phyloP scores from a whole-genome alignment of 2,888 invertebrate species.

The Trichogramma evanescens region DNA sequence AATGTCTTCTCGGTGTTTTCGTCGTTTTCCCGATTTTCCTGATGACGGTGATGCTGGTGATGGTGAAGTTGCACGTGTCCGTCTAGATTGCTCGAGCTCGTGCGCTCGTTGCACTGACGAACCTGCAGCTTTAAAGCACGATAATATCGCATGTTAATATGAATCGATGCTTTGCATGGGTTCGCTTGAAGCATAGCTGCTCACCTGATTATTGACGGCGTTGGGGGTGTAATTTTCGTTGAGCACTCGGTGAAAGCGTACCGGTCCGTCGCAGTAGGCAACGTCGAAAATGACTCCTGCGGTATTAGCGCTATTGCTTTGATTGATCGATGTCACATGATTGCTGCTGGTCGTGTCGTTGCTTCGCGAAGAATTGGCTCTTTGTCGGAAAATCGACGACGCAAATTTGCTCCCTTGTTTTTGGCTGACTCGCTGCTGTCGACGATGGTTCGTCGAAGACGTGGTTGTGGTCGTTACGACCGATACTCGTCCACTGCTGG shows the following conservation, averaged over 20 bases:
- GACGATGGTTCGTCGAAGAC: constrained; percentile 10
- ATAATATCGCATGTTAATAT: too few species aligned
- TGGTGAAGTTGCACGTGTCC: constrained; percentile 34
- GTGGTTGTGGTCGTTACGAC: constrained; percentile 22
- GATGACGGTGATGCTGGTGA: constrained; percentile 35
- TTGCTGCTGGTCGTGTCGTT: background rate
- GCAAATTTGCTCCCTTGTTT: background rate
- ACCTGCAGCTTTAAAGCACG: too few species aligned
- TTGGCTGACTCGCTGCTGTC: background rate
- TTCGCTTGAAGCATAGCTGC: too few species aligned
- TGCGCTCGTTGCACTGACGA: constrained; percentile 12
- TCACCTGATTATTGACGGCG: constrained; percentile 13
- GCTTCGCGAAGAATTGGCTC: background rate
- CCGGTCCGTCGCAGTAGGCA: constrained; percentile 89
- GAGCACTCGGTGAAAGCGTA: constrained; percentile 75
- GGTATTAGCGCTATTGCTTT: background rate
- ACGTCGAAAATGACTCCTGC: constrained; percentile 65
- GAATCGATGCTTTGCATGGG: too few species aligned
- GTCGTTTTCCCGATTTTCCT: constrained; percentile 1
- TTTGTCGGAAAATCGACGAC: background rate
- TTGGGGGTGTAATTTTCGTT: constrained; percentile 66
- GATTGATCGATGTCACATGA: background rate
- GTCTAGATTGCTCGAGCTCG: background rate
- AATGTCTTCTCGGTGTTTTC: constrained; percentile 13
- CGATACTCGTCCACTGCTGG: constrained; percentile 27